These are phyloP conservation scores for Indicator indicator DNA, from an alignment of 2,113 vertebrate species.

Conservation along the genomic window DNA sequence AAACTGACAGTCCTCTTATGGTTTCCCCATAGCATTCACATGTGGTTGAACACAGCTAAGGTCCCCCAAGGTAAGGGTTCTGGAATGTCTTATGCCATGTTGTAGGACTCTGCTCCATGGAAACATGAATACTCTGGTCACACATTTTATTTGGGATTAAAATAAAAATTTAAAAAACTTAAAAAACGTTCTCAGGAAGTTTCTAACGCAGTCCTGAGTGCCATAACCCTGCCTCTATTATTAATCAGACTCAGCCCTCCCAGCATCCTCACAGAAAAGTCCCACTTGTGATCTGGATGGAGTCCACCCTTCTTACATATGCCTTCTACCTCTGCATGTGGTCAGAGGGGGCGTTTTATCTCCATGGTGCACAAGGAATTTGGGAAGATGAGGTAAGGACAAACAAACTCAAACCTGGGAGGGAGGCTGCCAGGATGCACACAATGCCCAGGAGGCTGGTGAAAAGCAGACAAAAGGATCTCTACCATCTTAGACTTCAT, in stretches of 20 bases:
- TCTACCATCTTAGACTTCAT: neutral
- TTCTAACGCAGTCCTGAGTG: neutral
- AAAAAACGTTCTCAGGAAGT: neutral
- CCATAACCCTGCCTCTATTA: neutral
- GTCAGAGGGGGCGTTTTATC: neutral
- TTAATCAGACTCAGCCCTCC: neutral
- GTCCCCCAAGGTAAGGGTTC: neutral
- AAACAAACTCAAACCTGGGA: neutral
- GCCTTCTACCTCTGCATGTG: neutral
- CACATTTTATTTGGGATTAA: neutral
- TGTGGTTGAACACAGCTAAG: neutral
- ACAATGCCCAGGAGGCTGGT: neutral
- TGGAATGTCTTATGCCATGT: neutral
- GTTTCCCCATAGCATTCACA: neutral
- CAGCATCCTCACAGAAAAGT: neutral
- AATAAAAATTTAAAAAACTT: too few species aligned
- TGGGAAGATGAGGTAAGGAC: neutral
- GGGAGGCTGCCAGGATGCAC: neutral
- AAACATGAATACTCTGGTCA: neutral
- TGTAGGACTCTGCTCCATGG: neutral
- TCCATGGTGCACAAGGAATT: rapidly evolving
- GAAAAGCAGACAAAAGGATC: neutral
- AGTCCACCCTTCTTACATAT: neutral
- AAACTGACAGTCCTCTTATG: neutral
- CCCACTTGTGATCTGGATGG: neutral